These are phyloP conservation scores for Regulus satrapa DNA, from an alignment of 2,113 vertebrate genomes.

Conservation along the genomic window DNA sequence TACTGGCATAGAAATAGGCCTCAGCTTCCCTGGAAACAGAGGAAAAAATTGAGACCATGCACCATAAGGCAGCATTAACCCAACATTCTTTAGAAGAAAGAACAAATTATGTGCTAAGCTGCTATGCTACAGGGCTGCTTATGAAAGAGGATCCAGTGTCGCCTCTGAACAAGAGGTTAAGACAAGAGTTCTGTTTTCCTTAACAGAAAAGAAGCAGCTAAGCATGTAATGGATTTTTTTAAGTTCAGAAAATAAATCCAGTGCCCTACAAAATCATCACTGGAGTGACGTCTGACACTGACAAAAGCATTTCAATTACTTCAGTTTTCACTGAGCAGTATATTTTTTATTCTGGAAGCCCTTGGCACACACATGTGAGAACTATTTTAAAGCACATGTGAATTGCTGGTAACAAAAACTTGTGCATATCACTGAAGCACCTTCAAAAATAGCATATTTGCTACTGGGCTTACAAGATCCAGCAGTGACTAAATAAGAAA, in stretches of 20 bases:
- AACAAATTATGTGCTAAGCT: constrained; percentile 3
- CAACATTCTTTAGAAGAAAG: neutral
- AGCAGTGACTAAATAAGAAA: neutral
- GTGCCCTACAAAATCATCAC: neutral
- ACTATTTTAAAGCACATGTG: neutral
- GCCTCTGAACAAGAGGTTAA: neutral
- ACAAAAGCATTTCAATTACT: neutral
- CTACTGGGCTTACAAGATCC: neutral
- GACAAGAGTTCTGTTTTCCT: neutral
- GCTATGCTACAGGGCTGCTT: neutral
- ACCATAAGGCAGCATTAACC: neutral
- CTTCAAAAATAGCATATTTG: neutral
- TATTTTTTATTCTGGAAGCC: neutral
- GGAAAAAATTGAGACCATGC: constrained; percentile 59
- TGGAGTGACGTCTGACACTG: neutral
- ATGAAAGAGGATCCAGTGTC: neutral
- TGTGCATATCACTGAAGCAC: neutral
- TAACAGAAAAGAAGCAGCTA: neutral
- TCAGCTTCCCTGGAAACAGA: constrained; percentile 86
- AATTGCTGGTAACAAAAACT: neutral
- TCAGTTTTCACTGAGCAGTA: neutral
- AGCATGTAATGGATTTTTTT: neutral
- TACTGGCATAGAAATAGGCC: constrained; percentile 97
- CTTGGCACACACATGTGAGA: neutral
- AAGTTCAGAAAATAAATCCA: neutral